Evolutionary conservation across 2,888 invertebrate species (phyloP).

Genomic region (Ectobius pallidus): DNA sequence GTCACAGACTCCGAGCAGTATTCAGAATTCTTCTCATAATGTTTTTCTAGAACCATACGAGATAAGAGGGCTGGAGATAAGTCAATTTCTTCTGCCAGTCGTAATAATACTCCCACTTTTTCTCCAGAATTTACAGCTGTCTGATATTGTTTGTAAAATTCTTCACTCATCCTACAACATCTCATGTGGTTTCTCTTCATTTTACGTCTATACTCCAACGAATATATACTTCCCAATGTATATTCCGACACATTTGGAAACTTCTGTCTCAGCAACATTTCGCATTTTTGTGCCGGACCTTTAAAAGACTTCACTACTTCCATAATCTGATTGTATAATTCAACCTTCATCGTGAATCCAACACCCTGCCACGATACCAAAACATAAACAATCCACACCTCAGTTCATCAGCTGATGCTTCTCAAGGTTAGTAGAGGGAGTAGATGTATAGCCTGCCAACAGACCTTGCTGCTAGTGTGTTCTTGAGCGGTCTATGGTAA

Average conservation of each 20-base stretch:
- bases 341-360: no score
- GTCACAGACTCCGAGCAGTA: slow-evolving; percentile 48
- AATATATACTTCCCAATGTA: slow-evolving; percentile 11
- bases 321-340: no score
- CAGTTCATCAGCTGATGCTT: no score
- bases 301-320: no score
- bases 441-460: no score
- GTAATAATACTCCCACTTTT: slow-evolving; percentile 64
- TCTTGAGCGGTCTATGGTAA: no score
- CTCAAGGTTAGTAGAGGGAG: no score
- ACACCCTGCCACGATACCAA: no score
- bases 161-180: not conserved
- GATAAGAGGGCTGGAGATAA: slow-evolving; percentile 66
- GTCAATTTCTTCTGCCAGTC: slow-evolving; percentile 60
- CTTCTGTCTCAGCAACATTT: no score
- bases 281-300: no score
- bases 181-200: not conserved
- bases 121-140: slow-evolving; percentile 54
- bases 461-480: no score
- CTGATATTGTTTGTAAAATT: slow-evolving; percentile 50
- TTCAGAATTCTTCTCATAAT: slow-evolving; percentile 51
- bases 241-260: not conserved
- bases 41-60: slow-evolving; percentile 62
- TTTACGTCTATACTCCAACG: slow-evolving; percentile 2
- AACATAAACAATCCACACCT: no score